Percentiles rank a stretch among this genome's conserved stretches.
Conservation (phyloP, 2,888 invertebrate species). For the Pegoplata infirma region DNA sequence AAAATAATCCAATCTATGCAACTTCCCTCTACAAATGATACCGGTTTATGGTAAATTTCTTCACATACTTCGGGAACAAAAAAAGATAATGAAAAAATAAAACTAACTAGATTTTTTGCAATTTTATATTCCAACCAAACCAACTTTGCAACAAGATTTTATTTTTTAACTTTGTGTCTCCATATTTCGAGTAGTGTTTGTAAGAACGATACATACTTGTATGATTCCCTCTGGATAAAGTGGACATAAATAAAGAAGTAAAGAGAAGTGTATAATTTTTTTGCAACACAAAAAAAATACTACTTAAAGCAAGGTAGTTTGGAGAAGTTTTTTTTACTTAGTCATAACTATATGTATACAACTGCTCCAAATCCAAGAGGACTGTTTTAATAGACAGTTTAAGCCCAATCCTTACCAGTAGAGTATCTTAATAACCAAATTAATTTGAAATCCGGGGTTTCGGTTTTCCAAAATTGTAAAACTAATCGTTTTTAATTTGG, state of each 20-base stretch:
- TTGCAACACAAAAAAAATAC: background rate
- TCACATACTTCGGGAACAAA: background rate
- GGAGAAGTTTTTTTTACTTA: too few relatives aligned
- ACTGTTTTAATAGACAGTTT: too few relatives aligned
- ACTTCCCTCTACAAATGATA: constrained; percentile 47
- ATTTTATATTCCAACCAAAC: background rate
- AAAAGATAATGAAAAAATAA: background rate
- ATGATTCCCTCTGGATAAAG: constrained; percentile 23
- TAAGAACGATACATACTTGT: constrained; percentile 5
- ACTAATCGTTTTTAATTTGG: too few relatives aligned
- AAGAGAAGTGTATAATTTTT: constrained; percentile 3
- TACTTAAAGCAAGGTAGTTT: constrained; percentile 28
- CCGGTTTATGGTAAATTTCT: constrained; percentile 51
- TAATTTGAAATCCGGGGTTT: too few relatives aligned
- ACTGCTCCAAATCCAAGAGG: too few relatives aligned
- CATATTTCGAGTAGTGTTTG: background rate
- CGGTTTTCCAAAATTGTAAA: too few relatives aligned
- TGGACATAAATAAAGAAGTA: constrained; percentile 12
- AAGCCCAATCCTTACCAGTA: too few relatives aligned
- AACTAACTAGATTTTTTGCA: background rate
- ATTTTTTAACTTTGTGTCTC: constrained; percentile 1
- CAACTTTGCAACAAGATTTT: background rate
- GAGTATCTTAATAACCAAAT: too few relatives aligned
- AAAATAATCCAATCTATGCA: too few relatives aligned
- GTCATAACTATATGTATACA: too few relatives aligned